Evolutionary conservation across 2,797 vertebrate genomes (phyloP).

Genomic region (Hylomyscus alleni): DNA sequence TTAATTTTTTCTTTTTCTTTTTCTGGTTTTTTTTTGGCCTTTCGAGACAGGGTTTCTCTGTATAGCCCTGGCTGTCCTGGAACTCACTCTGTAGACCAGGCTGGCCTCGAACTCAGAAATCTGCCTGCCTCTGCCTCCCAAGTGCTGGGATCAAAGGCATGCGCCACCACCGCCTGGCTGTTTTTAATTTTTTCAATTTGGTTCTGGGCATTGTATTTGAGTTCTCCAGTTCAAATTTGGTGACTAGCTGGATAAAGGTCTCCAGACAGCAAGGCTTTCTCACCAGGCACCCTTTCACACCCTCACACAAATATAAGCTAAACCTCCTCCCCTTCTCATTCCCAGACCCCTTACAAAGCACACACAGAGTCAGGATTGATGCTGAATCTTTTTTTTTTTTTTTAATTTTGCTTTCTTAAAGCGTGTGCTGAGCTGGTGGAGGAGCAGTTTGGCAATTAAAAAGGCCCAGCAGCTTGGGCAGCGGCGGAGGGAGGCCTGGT

Average conservation of each 20-base stretch:
- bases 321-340: neutral
- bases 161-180: too few species aligned
- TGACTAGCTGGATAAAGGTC: neutral
- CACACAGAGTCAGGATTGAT: constrained; percentile 86
- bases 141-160: too few species aligned
- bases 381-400: constrained; percentile 91
- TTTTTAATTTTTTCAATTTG: neutral
- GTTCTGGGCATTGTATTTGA: neutral
- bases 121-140: too few species aligned
- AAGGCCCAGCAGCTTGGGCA: constrained; percentile 77
- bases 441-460: constrained; percentile 84
- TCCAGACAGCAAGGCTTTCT: neutral
- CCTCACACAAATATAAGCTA: neutral
- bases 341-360: constrained; percentile 69
- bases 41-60: too few species aligned
- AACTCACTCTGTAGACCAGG: too few species aligned
- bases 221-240: neutral
- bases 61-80: too few species aligned
- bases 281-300: neutral
- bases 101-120: too few species aligned
- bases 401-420: constrained; percentile 91
- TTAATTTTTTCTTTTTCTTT: too few species aligned
- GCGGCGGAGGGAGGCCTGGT: constrained; percentile 72
- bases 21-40: too few species aligned
- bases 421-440: constrained; percentile 89